Evolutionary conservation across 2,113 vertebrate species (phyloP).

Genomic region (Castor canadensis): DNA sequence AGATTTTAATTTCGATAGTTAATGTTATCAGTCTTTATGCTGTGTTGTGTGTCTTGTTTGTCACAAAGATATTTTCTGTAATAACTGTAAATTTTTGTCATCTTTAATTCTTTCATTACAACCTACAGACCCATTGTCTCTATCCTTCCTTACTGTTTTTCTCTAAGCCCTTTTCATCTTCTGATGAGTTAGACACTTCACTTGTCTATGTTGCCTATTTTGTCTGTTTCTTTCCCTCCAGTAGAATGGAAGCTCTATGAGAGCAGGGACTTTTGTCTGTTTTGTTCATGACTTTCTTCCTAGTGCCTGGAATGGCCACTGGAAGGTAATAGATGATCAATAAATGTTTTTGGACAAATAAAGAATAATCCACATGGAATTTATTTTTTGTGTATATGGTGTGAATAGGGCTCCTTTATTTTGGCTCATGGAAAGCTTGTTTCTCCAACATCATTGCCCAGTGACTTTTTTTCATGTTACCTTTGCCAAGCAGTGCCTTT

Average conservation of each 20-base stretch:
- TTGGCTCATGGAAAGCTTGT: not conserved
- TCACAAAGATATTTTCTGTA: not conserved
- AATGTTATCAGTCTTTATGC: not conserved
- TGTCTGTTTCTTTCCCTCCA: not conserved
- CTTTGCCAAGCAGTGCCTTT: not conserved
- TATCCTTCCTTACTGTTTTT: not conserved
- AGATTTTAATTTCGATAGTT: not conserved
- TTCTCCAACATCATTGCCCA: not conserved
- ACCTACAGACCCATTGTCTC: rapidly evolving
- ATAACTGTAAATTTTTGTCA: not conserved
- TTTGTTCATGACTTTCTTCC: constrained; percentile 22
- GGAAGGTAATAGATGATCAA: constrained; percentile 29
- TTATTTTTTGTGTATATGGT: constrained; percentile 34
- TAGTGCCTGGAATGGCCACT: not conserved
- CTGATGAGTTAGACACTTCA: not conserved
- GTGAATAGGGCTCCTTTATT: not conserved
- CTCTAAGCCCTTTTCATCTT: not conserved
- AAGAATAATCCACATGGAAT: constrained; percentile 48
- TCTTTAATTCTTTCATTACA: not conserved
- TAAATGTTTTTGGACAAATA: constrained; percentile 68
- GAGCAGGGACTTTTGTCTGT: constrained; percentile 26
- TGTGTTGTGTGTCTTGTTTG: not conserved
- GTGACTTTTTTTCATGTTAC: not conserved
- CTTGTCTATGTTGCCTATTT: not conserved
- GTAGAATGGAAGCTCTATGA: constrained; percentile 62